A percentile compares a stretch with the other conserved stretches of the same genome.
Conservation (phyloP, 2,888 invertebrate species). For the Tachystola acroxantha region DNA sequence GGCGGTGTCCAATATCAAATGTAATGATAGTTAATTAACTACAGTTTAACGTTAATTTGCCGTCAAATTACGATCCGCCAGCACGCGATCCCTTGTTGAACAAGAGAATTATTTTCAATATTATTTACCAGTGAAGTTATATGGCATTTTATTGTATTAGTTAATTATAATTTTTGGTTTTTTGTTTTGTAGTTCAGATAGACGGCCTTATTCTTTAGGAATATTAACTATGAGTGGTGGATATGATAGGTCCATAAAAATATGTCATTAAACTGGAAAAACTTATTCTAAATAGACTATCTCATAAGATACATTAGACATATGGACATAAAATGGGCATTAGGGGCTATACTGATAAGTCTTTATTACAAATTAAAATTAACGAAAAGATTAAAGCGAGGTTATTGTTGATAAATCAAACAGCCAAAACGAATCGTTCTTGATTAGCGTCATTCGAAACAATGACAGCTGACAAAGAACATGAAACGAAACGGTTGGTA, state of each 20-base stretch:
- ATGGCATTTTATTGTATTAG: too few relatives aligned
- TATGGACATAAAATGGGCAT: not conserved
- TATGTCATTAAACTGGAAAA: too few relatives aligned
- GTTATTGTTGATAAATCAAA: conserved; percentile 39
- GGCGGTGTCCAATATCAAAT: too few relatives aligned
- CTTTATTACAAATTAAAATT: conserved; percentile 4
- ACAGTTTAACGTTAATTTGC: not conserved
- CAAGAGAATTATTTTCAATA: too few relatives aligned
- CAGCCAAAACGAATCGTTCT: conserved; percentile 27
- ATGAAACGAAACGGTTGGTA: conserved; percentile 19
- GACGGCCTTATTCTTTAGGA: too few relatives aligned
- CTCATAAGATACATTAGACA: too few relatives aligned
- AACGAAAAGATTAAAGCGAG: conserved; percentile 27
- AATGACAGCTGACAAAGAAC: conserved; percentile 52
- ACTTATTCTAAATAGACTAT: too few relatives aligned
- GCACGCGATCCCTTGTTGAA: not conserved
- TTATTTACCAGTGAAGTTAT: too few relatives aligned
- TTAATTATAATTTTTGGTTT: too few relatives aligned
- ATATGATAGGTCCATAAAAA: too few relatives aligned
- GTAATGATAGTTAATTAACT: not conserved
- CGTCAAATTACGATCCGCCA: not conserved
- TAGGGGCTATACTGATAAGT: not conserved
- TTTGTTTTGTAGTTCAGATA: too few relatives aligned
- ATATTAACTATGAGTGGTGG: too few relatives aligned
- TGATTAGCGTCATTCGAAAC: conserved; percentile 37